These are phyloP conservation scores for Apolygus lucorum DNA, from an alignment of 1,140 invertebrate species.

Conservation along the genomic window DNA sequence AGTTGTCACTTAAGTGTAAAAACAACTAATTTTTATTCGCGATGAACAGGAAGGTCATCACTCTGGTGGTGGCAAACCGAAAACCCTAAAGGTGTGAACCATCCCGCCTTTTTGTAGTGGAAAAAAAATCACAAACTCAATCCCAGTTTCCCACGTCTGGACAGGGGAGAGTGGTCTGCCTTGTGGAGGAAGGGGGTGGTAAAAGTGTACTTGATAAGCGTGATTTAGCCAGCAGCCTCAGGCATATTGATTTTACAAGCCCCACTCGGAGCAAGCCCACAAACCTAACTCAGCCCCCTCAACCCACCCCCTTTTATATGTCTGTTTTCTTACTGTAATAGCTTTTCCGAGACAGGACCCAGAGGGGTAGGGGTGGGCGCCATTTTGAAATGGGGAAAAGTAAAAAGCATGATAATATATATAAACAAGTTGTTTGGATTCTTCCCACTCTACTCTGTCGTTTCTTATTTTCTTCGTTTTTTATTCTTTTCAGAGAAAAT, in stretches of 20 bases:
- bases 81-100: no score
- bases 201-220: conserved; percentile 26
- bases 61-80: no score
- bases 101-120: no score
- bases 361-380: conserved; percentile 16
- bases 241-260: conserved; percentile 27
- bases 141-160: no score
- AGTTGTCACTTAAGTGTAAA: no score
- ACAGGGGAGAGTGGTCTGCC: no score
- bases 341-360: conserved; percentile 19
- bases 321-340: conserved; percentile 29
- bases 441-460: not conserved
- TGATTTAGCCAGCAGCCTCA: conserved; percentile 25
- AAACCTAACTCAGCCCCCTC: conserved; percentile 9
- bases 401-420: conserved; percentile 24
- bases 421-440: conserved; percentile 26
- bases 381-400: conserved; percentile 24
- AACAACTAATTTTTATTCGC: no score
- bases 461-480: not conserved
- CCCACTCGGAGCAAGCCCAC: conserved; percentile 23
- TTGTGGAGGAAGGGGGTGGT: not conserved
- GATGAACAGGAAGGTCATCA: no score
- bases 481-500: not conserved
- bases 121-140: no score
- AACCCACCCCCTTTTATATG: conserved; percentile 25